These are phyloP conservation scores for Drosophila lacicola DNA, from an alignment of 2,888 invertebrate genomes.

Conservation along the genomic window DNA sequence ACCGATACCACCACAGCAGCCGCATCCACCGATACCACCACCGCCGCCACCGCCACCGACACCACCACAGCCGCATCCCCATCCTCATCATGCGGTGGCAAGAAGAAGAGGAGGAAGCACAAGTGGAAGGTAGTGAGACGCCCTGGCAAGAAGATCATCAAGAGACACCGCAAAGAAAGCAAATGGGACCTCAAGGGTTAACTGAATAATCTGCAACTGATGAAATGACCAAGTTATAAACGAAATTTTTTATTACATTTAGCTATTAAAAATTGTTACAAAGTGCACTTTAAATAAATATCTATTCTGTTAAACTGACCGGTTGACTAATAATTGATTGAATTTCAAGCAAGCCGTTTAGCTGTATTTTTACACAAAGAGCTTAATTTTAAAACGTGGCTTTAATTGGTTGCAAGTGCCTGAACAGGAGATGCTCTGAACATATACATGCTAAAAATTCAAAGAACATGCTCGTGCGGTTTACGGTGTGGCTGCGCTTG, in stretches of 20 bases:
- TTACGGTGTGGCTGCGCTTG: no score
- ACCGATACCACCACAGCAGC: background rate
- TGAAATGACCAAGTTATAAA: background rate
- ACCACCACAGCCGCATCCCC: background rate
- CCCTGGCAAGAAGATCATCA: background rate
- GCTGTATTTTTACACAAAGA: no score
- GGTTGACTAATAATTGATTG: no score
- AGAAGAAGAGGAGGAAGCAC: background rate
- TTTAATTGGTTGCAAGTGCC: no score
- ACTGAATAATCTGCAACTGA: background rate
- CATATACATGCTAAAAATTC: no score
- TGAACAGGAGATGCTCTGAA: no score
- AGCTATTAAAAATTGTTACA: conserved; percentile 17
- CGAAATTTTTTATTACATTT: background rate
- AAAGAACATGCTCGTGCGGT: no score
- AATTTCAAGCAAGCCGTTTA: no score
- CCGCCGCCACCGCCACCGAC: no score
- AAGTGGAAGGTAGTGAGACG: background rate
- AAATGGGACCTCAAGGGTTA: conserved; percentile 10
- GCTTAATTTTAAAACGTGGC: no score
- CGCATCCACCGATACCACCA: background rate
- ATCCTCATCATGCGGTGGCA: background rate
- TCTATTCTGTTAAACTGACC: no score
- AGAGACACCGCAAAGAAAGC: background rate
- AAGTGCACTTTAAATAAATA: conserved; percentile 5